A percentile compares a stretch with the other conserved stretches of the same genome.
Conservation (phyloP, 2,888 invertebrate genomes). For the Brachyopa scutellaris region DNA sequence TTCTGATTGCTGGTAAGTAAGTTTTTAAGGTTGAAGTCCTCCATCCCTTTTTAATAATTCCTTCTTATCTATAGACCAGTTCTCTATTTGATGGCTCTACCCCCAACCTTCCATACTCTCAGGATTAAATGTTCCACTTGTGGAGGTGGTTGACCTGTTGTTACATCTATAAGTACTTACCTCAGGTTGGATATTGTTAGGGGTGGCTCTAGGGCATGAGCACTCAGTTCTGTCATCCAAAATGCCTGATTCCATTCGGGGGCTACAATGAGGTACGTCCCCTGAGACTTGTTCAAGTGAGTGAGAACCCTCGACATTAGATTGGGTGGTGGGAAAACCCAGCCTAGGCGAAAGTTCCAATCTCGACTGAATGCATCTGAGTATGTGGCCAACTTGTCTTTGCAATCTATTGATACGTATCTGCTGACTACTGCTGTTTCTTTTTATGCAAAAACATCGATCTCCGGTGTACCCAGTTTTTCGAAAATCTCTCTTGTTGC, state of each 20-base stretch:
- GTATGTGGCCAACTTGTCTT: not conserved
- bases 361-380: conserved; percentile 8
- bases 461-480: conserved; percentile 1
- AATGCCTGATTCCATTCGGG: conserved; percentile 23
- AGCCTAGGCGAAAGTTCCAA: conserved; percentile 9
- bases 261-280: conserved; percentile 16
- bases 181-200: not conserved
- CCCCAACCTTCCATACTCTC: conserved; percentile 30
- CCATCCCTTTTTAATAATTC: conserved; percentile 14
- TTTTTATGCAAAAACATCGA: conserved; percentile 29
- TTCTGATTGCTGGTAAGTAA: no score
- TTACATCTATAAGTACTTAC: conserved; percentile 3
- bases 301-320: conserved; percentile 21
- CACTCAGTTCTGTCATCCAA: no score
- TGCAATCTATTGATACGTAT: conserved; percentile 22
- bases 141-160: not conserved
- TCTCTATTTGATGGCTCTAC: conserved; percentile 2
- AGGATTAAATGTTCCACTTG: no score
- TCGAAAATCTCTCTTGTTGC: not conserved
- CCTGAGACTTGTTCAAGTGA: conserved; percentile 18
- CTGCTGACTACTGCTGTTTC: conserved; percentile 16
- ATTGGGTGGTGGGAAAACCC: conserved; percentile 29
- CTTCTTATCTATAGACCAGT: conserved; percentile 17
- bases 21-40: conserved; percentile 22
- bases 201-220: conserved; percentile 17